These are phyloP conservation scores for Chelon auratus DNA, from an alignment of 2,797 vertebrate species.

Conservation along the genomic window DNA sequence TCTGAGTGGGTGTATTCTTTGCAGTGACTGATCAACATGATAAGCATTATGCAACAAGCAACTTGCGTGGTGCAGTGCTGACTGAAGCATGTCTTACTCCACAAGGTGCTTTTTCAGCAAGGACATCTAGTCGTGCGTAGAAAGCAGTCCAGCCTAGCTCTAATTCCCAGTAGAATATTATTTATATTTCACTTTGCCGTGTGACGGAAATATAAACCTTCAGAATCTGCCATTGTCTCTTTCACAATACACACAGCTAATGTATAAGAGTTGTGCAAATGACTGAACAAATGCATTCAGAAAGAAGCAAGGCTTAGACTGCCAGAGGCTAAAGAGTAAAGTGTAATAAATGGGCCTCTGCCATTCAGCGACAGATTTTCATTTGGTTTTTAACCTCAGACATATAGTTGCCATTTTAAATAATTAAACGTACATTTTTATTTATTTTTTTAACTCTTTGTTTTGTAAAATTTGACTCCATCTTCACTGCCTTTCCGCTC, in stretches of 20 bases:
- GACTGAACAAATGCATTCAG: conserved; percentile 47
- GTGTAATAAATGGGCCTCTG: conserved; percentile 26
- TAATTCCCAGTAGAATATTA: too few species aligned
- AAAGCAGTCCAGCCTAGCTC: too few species aligned
- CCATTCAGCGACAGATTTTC: conserved; percentile 6
- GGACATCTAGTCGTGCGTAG: too few species aligned
- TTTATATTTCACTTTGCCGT: too few species aligned
- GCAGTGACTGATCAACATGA: not conserved
- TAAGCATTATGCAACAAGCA: not conserved
- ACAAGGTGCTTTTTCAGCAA: too few species aligned
- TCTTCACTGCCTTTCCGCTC: not conserved
- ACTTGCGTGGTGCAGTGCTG: not conserved
- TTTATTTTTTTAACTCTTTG: too few species aligned
- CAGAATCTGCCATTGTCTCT: not conserved
- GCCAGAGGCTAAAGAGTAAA: conserved; percentile 27
- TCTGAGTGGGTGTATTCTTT: not conserved
- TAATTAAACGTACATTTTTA: not conserved
- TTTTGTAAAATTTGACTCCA: not conserved
- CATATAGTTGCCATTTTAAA: not conserved
- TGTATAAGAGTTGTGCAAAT: conserved; percentile 33
- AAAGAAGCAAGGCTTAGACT: conserved; percentile 28
- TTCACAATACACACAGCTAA: conserved; percentile 10
- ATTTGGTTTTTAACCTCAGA: conserved; percentile 1
- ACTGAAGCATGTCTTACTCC: not conserved
- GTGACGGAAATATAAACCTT: not conserved